These are phyloP conservation scores for Pluvialis apricaria DNA, from an alignment of 2,113 vertebrate genomes.

Conservation along the genomic window DNA sequence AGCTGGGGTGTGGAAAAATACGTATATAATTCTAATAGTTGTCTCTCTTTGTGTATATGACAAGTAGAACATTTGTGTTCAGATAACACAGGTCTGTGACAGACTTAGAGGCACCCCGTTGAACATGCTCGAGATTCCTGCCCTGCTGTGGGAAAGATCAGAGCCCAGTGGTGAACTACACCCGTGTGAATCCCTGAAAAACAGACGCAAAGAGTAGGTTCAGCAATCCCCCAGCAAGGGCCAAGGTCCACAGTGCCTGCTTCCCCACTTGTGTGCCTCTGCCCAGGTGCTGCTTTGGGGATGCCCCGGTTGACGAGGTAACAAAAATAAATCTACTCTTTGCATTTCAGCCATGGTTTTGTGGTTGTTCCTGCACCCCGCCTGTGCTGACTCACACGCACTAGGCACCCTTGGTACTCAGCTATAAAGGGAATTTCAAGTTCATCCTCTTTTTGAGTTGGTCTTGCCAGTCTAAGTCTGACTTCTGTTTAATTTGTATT, in stretches of 20 bases:
- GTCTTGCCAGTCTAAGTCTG: not conserved
- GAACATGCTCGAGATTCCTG: not conserved
- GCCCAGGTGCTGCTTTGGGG: not conserved
- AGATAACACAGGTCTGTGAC: not conserved
- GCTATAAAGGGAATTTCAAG: not conserved
- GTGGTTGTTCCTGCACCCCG: not conserved
- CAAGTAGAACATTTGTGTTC: not conserved
- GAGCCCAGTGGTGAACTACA: not conserved
- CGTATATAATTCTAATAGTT: not conserved
- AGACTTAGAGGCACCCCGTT: not conserved
- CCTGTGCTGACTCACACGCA: not conserved
- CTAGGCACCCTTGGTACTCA: not conserved
- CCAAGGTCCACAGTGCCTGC: not conserved
- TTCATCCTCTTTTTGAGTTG: not conserved
- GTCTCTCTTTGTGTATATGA: not conserved
- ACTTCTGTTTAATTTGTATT: not conserved
- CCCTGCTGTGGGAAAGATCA: not conserved
- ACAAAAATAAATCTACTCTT: not conserved
- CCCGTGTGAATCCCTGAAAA: not conserved
- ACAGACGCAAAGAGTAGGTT: not conserved
- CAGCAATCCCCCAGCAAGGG: not conserved
- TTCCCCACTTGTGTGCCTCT: not conserved
- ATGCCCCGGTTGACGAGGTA: not conserved
- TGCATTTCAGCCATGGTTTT: not conserved
- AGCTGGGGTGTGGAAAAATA: not conserved